Conservation (phyloP, 2,888 invertebrate species). For the Torymus texanus region DNA sequence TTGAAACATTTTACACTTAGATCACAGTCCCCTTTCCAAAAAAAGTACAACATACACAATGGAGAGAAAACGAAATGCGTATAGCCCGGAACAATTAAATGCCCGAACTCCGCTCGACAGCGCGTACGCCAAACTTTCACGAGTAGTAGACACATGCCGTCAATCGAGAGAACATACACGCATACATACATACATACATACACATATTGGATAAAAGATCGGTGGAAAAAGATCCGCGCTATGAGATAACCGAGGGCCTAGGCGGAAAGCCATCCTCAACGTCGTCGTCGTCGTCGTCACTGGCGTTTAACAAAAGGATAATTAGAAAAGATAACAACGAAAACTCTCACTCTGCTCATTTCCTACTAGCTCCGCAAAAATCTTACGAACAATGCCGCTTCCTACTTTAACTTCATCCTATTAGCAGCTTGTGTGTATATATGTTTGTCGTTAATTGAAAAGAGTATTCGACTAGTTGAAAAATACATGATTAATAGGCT, state of each 20-base stretch:
- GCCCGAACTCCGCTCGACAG: not conserved
- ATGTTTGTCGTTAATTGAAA: too few relatives aligned
- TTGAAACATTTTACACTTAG: too few relatives aligned
- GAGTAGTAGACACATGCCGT: constrained; percentile 15
- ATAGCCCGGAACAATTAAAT: constrained; percentile 12
- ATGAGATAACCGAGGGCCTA: not conserved
- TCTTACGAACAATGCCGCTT: constrained; percentile 24
- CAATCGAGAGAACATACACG: not conserved
- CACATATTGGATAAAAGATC: not conserved
- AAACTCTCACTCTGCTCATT: constrained; percentile 37
- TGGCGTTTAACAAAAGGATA: constrained; percentile 43
- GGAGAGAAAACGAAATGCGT: constrained; percentile 14
- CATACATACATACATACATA: not conserved
- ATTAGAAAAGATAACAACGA: constrained; percentile 37
- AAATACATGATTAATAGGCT: too few relatives aligned
- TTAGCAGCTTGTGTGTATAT: too few relatives aligned
- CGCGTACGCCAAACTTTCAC: constrained; percentile 32
- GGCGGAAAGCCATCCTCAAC: constrained; percentile 6
- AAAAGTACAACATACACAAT: too few relatives aligned
- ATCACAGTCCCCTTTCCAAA: too few relatives aligned
- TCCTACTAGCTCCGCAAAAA: constrained; percentile 27
- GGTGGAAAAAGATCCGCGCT: constrained; percentile 14
- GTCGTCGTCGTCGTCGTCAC: not conserved
- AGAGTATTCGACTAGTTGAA: too few relatives aligned
- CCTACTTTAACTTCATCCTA: constrained; percentile 4